Conservation (phyloP, 2,113 vertebrate species). For the Aegithalos caudatus region DNA sequence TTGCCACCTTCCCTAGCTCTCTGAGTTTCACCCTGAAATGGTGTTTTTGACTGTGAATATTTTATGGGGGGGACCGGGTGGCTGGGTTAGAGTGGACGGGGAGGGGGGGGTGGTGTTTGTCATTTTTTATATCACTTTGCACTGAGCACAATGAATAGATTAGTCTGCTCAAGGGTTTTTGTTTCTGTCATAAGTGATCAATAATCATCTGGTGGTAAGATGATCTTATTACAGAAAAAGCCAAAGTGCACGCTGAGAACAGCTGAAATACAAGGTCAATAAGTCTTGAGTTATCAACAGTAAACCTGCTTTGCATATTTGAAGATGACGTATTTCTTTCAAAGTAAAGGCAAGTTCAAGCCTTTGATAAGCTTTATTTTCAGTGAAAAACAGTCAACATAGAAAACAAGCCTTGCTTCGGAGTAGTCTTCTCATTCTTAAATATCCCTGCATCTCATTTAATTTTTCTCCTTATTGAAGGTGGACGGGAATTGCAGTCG, state of each 20-base stretch:
- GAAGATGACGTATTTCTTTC: conserved; percentile 35
- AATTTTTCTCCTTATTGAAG: background rate
- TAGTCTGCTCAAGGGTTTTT: conserved; percentile 40
- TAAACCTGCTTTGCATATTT: conserved; percentile 34
- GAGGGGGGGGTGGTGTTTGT: background rate
- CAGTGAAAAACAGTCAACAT: background rate
- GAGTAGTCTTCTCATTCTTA: background rate
- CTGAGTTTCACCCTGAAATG: background rate
- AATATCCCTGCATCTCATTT: background rate
- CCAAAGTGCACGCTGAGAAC: conserved; percentile 30
- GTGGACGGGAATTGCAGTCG: background rate
- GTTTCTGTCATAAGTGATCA: conserved; percentile 45
- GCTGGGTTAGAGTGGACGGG: too few relatives aligned
- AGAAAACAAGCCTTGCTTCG: background rate
- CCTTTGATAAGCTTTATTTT: conserved; percentile 5
- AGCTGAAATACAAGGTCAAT: conserved; percentile 48
- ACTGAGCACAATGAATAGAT: background rate
- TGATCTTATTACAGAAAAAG: conserved; percentile 56
- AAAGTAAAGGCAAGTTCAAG: conserved; percentile 39
- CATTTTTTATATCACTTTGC: background rate
- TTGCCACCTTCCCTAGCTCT: background rate
- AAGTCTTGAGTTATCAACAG: conserved; percentile 14
- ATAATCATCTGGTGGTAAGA: conserved; percentile 49
- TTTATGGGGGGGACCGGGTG: background rate
- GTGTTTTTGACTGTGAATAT: background rate